Percentiles rank a stretch among this genome's conserved stretches.
Evolutionary conservation across 2,113 vertebrate genomes (phyloP).

Genomic region (Leucoraja erinaceus): DNA sequence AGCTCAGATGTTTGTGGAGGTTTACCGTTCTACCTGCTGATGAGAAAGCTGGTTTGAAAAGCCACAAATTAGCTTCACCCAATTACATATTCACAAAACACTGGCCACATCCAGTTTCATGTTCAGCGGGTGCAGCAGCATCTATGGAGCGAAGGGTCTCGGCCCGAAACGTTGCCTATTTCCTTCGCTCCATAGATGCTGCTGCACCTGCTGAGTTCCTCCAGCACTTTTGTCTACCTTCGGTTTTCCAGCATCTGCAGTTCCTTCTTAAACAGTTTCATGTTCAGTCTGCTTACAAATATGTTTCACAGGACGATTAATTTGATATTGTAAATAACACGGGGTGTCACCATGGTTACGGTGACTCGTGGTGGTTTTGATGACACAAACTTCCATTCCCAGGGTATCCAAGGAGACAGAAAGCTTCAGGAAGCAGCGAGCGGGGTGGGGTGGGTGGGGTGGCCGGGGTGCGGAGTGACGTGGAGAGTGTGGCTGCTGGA

Average conservation of each 20-base stretch:
- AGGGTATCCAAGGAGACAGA: neutral
- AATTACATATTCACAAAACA: neutral
- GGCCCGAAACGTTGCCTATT: too few species aligned
- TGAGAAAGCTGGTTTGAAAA: neutral
- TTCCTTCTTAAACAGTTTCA: too few species aligned
- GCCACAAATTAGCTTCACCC: neutral
- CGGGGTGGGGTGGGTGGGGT: neutral
- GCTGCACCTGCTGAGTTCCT: too few species aligned
- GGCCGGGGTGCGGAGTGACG: neutral
- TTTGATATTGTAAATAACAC: constrained; percentile 4
- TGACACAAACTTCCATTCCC: neutral
- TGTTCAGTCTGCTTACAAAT: neutral
- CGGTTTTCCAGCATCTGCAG: too few species aligned
- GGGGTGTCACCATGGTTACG: constrained; percentile 5
- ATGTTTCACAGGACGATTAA: neutral
- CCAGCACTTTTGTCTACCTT: too few species aligned
- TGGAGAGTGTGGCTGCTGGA: too few species aligned
- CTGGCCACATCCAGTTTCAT: neutral
- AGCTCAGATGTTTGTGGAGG: neutral
- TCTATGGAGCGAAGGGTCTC: too few species aligned
- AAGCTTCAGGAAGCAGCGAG: neutral
- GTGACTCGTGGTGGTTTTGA: neutral
- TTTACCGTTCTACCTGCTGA: neutral
- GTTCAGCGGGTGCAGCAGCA: too few species aligned
- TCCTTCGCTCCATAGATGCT: too few species aligned